Percentiles rank a stretch among this genome's conserved stretches.
These are phyloP conservation scores for Oxyura jamaicensis DNA, from an alignment of 2,113 vertebrate genomes.

Conservation along the genomic window DNA sequence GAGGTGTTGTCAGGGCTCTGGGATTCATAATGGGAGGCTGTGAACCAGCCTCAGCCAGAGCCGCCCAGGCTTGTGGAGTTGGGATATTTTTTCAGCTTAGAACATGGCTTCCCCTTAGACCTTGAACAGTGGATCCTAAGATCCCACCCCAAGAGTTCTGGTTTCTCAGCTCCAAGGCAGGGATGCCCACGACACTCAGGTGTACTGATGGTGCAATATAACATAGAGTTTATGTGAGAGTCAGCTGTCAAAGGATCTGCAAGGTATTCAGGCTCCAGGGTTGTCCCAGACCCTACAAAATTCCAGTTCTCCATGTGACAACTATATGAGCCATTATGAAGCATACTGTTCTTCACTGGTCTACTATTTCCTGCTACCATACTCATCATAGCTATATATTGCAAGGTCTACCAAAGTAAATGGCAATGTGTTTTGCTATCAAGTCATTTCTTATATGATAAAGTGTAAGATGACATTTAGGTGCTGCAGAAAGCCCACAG, in stretches of 20 bases:
- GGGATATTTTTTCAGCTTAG: background rate
- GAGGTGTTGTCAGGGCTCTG: background rate
- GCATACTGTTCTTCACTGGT: background rate
- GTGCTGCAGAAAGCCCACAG: background rate
- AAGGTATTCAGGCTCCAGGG: background rate
- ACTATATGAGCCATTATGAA: background rate
- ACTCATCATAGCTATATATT: fast-evolving
- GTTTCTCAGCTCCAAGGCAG: background rate
- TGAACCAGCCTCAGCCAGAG: background rate
- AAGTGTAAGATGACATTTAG: background rate
- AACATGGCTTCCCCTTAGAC: background rate
- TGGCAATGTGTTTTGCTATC: background rate
- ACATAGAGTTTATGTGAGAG: background rate
- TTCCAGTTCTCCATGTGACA: fast-evolving
- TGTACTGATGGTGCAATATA: background rate
- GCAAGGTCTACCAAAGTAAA: background rate
- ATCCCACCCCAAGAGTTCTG: background rate
- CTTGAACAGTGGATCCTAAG: background rate
- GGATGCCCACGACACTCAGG: fast-evolving
- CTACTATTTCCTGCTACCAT: fast-evolving
- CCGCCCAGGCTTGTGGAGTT: background rate
- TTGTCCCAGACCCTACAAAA: background rate
- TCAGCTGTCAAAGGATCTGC: background rate
- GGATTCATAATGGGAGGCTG: background rate
- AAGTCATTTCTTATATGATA: fast-evolving